These are phyloP conservation scores for Andrena hattorfiana DNA, from an alignment of 2,888 invertebrate genomes.

Conservation along the genomic window DNA sequence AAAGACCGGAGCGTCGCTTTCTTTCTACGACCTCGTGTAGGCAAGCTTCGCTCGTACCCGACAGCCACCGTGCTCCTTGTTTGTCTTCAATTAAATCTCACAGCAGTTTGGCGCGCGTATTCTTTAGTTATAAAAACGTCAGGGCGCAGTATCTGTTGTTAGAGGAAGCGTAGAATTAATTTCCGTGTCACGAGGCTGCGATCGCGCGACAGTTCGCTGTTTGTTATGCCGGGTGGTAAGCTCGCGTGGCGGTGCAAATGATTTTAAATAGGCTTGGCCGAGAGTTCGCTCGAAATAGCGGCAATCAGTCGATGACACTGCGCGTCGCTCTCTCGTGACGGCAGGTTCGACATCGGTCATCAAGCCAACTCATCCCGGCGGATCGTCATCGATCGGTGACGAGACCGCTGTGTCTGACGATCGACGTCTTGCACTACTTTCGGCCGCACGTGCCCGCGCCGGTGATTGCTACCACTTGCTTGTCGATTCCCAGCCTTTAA, in stretches of 20 bases:
- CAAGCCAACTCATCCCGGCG: conserved; percentile 53
- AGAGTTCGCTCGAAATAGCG: conserved; percentile 72
- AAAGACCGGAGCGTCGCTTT: background rate
- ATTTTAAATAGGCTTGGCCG: conserved; percentile 69
- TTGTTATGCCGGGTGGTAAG: conserved; percentile 48
- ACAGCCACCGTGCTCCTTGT: too few species aligned
- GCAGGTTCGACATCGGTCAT: conserved; percentile 64
- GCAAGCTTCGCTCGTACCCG: background rate
- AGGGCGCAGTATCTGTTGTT: background rate
- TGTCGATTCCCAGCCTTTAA: background rate
- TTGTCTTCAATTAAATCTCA: too few species aligned
- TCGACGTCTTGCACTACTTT: conserved; percentile 10
- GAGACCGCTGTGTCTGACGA: conserved; percentile 12
- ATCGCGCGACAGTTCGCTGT: conserved; percentile 47
- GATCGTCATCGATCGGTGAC: conserved; percentile 73
- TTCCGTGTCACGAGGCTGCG: conserved; percentile 48
- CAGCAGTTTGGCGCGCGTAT: too few species aligned
- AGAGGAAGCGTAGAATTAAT: conserved; percentile 26
- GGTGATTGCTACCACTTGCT: background rate
- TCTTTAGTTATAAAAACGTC: background rate
- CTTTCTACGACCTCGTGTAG: background rate
- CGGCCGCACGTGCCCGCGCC: background rate
- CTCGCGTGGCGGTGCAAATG: conserved; percentile 71
- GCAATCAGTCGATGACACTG: conserved; percentile 79
- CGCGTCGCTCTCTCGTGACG: conserved; percentile 51